These are phyloP conservation scores for Sinosuthora webbiana DNA, from an alignment of 2,113 vertebrate species.

Conservation along the genomic window DNA sequence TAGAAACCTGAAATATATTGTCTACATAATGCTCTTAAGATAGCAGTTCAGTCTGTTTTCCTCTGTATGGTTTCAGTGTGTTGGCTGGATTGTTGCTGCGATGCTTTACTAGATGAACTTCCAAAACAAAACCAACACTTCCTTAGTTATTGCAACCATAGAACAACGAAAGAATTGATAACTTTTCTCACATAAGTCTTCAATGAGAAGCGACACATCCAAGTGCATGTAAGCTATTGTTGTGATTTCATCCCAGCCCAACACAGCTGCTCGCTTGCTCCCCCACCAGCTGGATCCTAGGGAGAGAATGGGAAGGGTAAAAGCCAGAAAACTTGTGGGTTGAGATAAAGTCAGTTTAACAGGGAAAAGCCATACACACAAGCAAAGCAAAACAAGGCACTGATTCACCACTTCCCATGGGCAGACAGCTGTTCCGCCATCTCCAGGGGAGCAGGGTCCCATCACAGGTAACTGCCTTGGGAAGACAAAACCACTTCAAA, in stretches of 20 bases:
- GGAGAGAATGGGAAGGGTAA: not conserved
- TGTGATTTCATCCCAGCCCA: not conserved
- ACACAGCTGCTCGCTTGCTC: accelerated
- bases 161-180: not conserved
- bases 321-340: not conserved
- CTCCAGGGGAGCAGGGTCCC: too few species aligned
- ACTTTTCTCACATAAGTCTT: not conserved
- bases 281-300: not conserved
- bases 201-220: not conserved
- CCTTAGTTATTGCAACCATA: not conserved
- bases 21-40: not conserved
- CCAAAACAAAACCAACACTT: not conserved
- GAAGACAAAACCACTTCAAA: not conserved
- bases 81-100: not conserved
- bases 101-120: not conserved
- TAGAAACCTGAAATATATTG: constrained; percentile 19
- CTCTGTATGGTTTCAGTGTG: not conserved
- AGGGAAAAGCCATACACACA: not conserved
- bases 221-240: not conserved
- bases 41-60: not conserved
- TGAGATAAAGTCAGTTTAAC: not conserved
- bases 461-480: not conserved
- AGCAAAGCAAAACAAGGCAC: not conserved
- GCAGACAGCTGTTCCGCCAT: not conserved
- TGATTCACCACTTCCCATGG: accelerated